Evolutionary conservation across 2,888 invertebrate genomes (phyloP), one percentile per base, ranked within the genome.

Genomic region (Phortica magna): DNA sequence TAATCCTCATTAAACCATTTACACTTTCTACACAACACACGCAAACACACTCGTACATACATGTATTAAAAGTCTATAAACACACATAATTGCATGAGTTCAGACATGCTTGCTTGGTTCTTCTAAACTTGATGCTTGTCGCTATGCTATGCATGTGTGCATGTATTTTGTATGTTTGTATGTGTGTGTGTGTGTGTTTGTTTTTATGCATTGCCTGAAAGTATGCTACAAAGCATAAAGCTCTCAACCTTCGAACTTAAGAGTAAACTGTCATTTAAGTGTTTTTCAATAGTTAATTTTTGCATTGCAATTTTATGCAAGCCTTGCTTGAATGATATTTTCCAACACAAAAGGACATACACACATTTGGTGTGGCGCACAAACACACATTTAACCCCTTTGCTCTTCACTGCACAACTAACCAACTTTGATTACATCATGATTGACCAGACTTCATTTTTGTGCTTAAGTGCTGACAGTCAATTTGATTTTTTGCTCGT

Each of bases 271-370:
- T 65, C 65, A 12, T 22, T 65, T 39, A 65, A 65, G 65, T 65
- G 65, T 65, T 65, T 65, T 65, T 65, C 65, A 65, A 65, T 65
- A 65, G 65, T 65, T 65, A 65, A 65, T 65, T 65, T 65, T 12
- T 65, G 19, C 19, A 61, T n/a, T 41, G 65, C 10, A 1, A 41
- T 64, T 65, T 41, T 65, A 65, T 65, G 41, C 65, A 65, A 41
- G 39, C 41, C 12, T 65, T 1, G 65, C 41, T 65, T 65, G 7
- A 65, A 6, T 31, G 65, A 39, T 65, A 65, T 65, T 65, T 65
- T 65, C 41, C n/a, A 31, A 65, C 65, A 57, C 19, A 39, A 22
- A 59, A 6, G 10, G 7, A 43, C 43, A 43, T 10, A 43, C 43
- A 10, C 43, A 43, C 43, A 43, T 10, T 7, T 10, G 10, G 43